These are phyloP conservation scores for Anolis sagrei DNA, from an alignment of 2,113 vertebrate species.

Conservation along the genomic window DNA sequence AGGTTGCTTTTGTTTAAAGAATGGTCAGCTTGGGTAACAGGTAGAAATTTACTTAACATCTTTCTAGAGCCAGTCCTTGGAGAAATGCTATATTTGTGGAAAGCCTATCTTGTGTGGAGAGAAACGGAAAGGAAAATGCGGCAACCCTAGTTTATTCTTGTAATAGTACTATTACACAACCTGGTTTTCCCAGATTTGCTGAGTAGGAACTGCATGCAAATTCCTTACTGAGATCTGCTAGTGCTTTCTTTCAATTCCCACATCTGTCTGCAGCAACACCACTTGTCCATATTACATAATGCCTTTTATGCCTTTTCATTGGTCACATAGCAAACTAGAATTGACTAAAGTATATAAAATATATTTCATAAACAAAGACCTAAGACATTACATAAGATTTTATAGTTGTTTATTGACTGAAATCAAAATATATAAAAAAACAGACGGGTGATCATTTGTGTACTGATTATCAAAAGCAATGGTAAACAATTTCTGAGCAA, in stretches of 20 bases:
- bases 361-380: too few species aligned
- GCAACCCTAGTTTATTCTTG: background rate
- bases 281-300: background rate
- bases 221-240: background rate
- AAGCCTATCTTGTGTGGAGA: background rate
- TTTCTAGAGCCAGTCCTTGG: background rate
- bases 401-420: too few species aligned
- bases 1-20: background rate
- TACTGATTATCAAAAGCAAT: too few species aligned
- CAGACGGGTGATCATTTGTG: too few species aligned
- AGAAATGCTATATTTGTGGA: background rate
- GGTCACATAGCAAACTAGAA: background rate
- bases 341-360: too few species aligned
- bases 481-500: too few species aligned
- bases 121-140: background rate
- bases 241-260: background rate
- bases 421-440: too few species aligned
- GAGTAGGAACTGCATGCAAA: background rate
- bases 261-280: background rate
- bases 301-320: background rate
- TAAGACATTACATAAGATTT: too few species aligned
- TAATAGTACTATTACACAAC: background rate
- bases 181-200: background rate
- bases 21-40: background rate
- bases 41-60: background rate